phyloP scores from a whole-genome alignment of 2,113 vertebrate species.

The Stomatorhinus ivindoensis region DNA sequence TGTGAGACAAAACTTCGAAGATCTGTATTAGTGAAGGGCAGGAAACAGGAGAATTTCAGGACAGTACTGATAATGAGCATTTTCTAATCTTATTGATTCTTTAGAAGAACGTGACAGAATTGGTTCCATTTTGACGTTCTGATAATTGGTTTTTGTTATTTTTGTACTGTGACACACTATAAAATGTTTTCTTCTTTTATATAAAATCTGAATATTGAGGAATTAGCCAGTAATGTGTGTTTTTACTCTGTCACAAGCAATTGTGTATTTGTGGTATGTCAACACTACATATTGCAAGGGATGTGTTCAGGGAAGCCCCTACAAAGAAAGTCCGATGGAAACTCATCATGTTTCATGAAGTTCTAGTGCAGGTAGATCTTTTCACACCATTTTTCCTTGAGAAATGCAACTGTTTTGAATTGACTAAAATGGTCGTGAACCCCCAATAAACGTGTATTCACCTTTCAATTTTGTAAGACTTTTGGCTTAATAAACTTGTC shows the following conservation, averaged over 20 bases:
- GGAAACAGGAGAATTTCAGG: background rate
- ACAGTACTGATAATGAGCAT: background rate
- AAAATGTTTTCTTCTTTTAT: background rate
- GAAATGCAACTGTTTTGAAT: background rate
- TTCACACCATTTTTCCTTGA: background rate
- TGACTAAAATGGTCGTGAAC: background rate
- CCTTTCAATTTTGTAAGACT: background rate
- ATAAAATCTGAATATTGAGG: background rate
- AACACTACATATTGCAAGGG: background rate
- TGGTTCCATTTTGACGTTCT: background rate
- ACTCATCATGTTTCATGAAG: background rate
- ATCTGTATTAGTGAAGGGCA: background rate
- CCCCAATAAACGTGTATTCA: background rate
- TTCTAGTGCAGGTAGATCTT: background rate
- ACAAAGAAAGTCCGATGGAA: background rate
- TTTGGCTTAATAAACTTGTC: background rate
- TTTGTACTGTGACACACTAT: background rate
- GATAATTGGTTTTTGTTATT: background rate
- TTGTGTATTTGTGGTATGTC: background rate
- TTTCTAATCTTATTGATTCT: background rate
- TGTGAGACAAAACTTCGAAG: background rate
- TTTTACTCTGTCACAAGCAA: background rate
- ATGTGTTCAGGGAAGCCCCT: background rate
- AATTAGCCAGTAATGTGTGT: background rate
- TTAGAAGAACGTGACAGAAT: background rate